Conservation (phyloP, 2,888 invertebrate genomes). For the Pterostichus madidus region DNA sequence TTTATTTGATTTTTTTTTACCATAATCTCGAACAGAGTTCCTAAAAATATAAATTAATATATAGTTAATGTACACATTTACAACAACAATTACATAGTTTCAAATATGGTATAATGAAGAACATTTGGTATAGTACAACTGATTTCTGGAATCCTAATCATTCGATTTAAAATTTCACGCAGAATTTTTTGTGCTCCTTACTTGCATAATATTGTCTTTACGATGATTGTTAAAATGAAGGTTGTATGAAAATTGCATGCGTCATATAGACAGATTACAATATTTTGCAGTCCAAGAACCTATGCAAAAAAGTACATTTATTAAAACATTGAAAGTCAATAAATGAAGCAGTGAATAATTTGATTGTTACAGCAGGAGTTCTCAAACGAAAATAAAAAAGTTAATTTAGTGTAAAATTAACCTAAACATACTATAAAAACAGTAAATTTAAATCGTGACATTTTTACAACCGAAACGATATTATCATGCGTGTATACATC, state of each 20-base stretch:
- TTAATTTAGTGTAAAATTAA: constrained; percentile 18
- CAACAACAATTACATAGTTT: too few species aligned
- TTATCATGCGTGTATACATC: constrained; percentile 49
- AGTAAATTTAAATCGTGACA: constrained; percentile 45
- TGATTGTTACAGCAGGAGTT: constrained; percentile 22
- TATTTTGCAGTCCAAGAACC: constrained; percentile 50
- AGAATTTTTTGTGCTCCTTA: too few species aligned
- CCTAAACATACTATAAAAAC: constrained; percentile 11
- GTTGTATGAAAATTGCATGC: constrained; percentile 51
- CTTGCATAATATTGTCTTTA: too few species aligned
- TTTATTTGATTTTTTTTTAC: too few species aligned
- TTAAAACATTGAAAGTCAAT: constrained; percentile 33
- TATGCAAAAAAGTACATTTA: constrained; percentile 53
- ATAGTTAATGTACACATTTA: too few species aligned
- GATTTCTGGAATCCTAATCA: too few species aligned
- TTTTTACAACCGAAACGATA: constrained; percentile 35
- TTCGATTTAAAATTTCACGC: too few species aligned
- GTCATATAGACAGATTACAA: constrained; percentile 30
- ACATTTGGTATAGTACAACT: too few species aligned
- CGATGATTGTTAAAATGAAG: constrained; percentile 7
- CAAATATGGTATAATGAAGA: too few species aligned
- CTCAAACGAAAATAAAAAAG: neutral
- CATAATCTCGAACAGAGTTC: too few species aligned
- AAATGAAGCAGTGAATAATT: constrained; percentile 15
- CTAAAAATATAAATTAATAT: too few species aligned